Percentiles rank a stretch among this genome's conserved stretches.
phyloP scores from a whole-genome alignment of 1,140 invertebrate genomes.

The Onthophagus taurus region DNA sequence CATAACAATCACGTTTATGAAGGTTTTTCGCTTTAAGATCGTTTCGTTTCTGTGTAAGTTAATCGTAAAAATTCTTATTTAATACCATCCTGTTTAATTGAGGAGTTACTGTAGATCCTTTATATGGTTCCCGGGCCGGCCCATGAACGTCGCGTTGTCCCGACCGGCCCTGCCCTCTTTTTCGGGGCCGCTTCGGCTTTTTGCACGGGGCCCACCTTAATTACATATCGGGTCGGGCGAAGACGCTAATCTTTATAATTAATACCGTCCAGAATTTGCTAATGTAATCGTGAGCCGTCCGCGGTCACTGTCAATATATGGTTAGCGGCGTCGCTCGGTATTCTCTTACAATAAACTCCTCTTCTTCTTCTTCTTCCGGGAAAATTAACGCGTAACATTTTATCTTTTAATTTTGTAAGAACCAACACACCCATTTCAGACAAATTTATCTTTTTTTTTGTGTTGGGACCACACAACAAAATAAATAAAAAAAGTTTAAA shows the following conservation, averaged over 20 bases:
- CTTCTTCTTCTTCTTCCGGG: no score
- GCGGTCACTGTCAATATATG: slow-evolving; percentile 7
- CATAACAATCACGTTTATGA: no score
- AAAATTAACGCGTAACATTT: no score
- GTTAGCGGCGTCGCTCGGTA: no score
- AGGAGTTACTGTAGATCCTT: background rate
- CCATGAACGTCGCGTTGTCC: background rate
- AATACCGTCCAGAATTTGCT: slow-evolving; percentile 6
- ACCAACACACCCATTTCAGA: no score
- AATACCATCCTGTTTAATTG: slow-evolving; percentile 1
- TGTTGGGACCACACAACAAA: no score
- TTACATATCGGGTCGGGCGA: slow-evolving; percentile 1
- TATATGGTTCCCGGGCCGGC: background rate
- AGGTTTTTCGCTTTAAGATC: no score
- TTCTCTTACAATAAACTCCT: no score
- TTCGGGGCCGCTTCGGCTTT: background rate
- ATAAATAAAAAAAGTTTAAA: no score
- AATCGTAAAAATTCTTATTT: slow-evolving; percentile 1
- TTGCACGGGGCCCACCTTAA: background rate
- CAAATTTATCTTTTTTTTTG: no score
- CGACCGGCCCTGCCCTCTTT: background rate
- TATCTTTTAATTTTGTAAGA: no score
- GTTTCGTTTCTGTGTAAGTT: no score
- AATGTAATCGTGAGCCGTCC: slow-evolving; percentile 5
- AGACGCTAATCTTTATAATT: slow-evolving; percentile 7